Conservation (phyloP, 2,797 vertebrate species). For the Hypotaenidia okinawae region DNA sequence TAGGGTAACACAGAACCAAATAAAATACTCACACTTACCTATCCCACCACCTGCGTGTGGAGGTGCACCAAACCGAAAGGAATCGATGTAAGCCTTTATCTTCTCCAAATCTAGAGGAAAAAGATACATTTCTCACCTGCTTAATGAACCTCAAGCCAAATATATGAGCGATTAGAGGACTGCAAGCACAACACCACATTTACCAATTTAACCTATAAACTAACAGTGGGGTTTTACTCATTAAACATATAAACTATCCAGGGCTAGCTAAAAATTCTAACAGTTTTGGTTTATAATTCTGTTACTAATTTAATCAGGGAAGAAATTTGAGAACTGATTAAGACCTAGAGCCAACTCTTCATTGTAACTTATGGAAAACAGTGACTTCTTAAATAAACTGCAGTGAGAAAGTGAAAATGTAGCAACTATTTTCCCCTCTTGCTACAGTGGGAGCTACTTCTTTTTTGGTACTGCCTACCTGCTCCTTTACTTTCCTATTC, state of each 20-base stretch:
- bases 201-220: background rate
- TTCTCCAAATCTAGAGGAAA: conserved; percentile 92
- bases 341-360: background rate
- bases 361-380: background rate
- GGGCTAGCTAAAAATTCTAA: background rate
- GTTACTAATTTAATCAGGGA: background rate
- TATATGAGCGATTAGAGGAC: background rate
- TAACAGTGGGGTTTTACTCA: background rate
- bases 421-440: background rate
- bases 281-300: background rate
- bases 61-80: conserved; percentile 95
- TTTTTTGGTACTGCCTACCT: background rate
- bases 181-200: background rate
- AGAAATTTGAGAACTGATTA: background rate
- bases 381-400: background rate
- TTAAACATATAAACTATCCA: background rate
- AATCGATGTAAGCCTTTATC: conserved; percentile 97
- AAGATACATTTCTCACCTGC: background rate
- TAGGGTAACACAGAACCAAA: background rate
- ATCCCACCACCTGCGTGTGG: conserved; percentile 98
- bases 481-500: background rate
- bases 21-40: conserved; percentile 77
- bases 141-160: background rate
- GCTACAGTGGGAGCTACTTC: background rate
- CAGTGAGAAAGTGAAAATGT: background rate